Conservation (phyloP, 2,797 vertebrate species). For the Champsocephalus gunnari region DNA sequence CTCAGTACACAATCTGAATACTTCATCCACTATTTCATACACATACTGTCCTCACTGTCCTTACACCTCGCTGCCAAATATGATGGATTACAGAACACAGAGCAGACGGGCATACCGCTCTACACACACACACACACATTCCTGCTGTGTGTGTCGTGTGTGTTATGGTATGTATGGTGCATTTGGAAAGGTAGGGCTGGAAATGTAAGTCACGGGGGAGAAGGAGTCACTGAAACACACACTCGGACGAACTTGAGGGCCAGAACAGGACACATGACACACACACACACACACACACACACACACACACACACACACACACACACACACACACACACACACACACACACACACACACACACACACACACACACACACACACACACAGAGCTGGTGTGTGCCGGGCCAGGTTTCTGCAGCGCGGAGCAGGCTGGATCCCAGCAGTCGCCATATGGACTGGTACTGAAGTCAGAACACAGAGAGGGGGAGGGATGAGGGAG, state of each 20-base stretch:
- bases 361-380: not conserved
- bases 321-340: slow-evolving; percentile 19
- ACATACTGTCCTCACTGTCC: slow-evolving; percentile 10
- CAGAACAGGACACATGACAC: slow-evolving; percentile 11
- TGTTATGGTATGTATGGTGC: slow-evolving; percentile 47
- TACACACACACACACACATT: not conserved
- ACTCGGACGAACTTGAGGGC: slow-evolving; percentile 50
- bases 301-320: slow-evolving; percentile 21
- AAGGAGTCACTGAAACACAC: slow-evolving; percentile 13
- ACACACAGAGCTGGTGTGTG: slow-evolving; percentile 45
- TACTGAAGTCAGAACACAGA: slow-evolving; percentile 68
- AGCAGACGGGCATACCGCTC: slow-evolving; percentile 49
- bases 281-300: not conserved
- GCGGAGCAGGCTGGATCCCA: slow-evolving; percentile 80
- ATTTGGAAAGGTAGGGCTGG: slow-evolving; percentile 20
- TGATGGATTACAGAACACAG: slow-evolving; percentile 48
- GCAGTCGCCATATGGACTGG: slow-evolving; percentile 85
- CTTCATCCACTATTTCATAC: not conserved
- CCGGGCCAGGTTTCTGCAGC: slow-evolving; percentile 73
- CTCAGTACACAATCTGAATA: too few relatives aligned
- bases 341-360: not conserved
- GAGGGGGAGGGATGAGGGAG: slow-evolving; percentile 25
- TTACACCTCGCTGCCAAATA: slow-evolving; percentile 42
- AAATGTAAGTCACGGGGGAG: slow-evolving; percentile 41
- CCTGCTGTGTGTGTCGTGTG: slow-evolving; percentile 56